Evolutionary conservation across 2,888 invertebrate species (phyloP), one percentile per base, ranked within the genome.

Genomic region (Platycheirus albimanus): DNA sequence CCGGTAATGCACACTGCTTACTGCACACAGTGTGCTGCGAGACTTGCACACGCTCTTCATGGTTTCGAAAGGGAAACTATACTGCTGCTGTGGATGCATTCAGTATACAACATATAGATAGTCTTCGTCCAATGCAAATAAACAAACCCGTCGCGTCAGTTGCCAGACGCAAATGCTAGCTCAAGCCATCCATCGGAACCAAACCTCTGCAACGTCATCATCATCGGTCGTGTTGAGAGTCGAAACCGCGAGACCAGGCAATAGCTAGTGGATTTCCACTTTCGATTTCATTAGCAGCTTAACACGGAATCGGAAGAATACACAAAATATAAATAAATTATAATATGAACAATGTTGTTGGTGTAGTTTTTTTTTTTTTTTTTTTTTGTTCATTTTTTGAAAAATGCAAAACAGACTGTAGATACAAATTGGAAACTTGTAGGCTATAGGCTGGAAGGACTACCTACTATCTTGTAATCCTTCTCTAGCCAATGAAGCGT

Each of bases 251-350:
- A 43, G 17, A 54, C 51, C 38, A 28, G 58, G 33, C 77, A 52
- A 33, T 58, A 61, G 66, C 71, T 61, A 63, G 72, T 72, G 78
- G 70, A n/a, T 84, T 85, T 84, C 78, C 85, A 85, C 85, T 85
- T 85, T 85, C 85, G 78, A 72, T 85, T 85, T 85, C 81, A 85
- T 85, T 85, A 85, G 85, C 71, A 72, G 78, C 72, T 83, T 74
- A 83, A 85, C 85, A 85, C 85, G 85, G 85, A 85, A 85, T 85
- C 78, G 85, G 85, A 85, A 85, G 85, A 85, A 76, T 77, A 54
- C 56, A 61, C 45, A 56, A 75, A 75, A 52, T 64, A 77, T 83
- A 61, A 69, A 67, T 81, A 77, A 77, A 77, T 67, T 71, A 72
- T 75, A 43, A 61, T 72, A 47, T 56, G 54, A 10, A 30, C 24